Conservation (phyloP, 2,888 invertebrate genomes). For the Pycnomerus fuliginosus region DNA sequence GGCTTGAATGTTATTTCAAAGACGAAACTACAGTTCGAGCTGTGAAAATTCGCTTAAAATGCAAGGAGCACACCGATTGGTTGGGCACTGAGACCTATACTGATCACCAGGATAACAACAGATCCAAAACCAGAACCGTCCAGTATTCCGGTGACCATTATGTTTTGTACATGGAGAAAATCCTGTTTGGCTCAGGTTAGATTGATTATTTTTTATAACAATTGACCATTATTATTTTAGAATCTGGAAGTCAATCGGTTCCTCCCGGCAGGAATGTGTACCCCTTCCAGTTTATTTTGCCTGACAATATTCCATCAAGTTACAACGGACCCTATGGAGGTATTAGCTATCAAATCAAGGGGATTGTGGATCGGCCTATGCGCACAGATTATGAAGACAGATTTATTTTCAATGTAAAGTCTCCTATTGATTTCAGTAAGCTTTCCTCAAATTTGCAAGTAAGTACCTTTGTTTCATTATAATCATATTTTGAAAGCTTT, state of each 20-base stretch:
- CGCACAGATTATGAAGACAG: slow-evolving; percentile 41
- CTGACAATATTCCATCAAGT: slow-evolving; percentile 37
- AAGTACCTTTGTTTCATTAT: too few relatives aligned
- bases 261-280: slow-evolving; percentile 40
- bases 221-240: slow-evolving; percentile 24
- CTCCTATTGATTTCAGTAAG: slow-evolving; percentile 39
- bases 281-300: slow-evolving; percentile 38
- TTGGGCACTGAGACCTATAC: not conserved
- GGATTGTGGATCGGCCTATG: slow-evolving; percentile 42
- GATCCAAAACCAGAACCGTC: slow-evolving; percentile 33
- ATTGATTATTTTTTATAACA: not conserved
- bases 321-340: slow-evolving; percentile 37
- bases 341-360: slow-evolving; percentile 37
- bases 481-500: too few relatives aligned
- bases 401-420: slow-evolving; percentile 34
- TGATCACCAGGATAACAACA: slow-evolving; percentile 16
- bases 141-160: slow-evolving; percentile 37
- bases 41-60: not conserved
- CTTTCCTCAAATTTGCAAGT: slow-evolving; percentile 13
- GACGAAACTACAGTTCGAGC: slow-evolving; percentile 11
- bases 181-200: slow-evolving; percentile 39
- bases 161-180: slow-evolving; percentile 33
- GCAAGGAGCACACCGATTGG: not conserved
- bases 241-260: slow-evolving; percentile 33
- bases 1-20: slow-evolving; percentile 16